These are phyloP conservation scores for Neuroscelio doddi DNA, from an alignment of 2,888 invertebrate genomes.

Conservation along the genomic window DNA sequence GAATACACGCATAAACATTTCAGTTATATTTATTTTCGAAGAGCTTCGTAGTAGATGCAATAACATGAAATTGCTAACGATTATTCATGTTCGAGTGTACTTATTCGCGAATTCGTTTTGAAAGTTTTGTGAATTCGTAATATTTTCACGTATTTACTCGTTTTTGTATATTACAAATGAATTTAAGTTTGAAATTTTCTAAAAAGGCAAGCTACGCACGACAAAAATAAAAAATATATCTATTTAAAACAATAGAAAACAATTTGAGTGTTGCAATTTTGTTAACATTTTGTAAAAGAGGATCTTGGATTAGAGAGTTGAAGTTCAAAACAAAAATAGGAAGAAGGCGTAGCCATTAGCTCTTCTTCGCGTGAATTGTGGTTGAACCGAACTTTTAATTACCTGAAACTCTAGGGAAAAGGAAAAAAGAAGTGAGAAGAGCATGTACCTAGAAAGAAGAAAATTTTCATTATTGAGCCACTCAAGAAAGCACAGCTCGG, in stretches of 20 bases:
- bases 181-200: no score
- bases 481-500: conserved; percentile 26
- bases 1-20: conserved; percentile 37
- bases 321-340: conserved; percentile 25
- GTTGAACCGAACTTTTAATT: conserved; percentile 44
- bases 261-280: background rate
- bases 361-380: conserved; percentile 44
- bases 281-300: conserved; percentile 5
- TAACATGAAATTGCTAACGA: conserved; percentile 37
- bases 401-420: conserved; percentile 32
- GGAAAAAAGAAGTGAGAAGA: conserved; percentile 26
- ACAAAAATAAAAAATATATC: no score
- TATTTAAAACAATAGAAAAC: no score
- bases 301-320: conserved; percentile 10
- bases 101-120: conserved; percentile 33
- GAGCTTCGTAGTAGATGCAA: conserved; percentile 29
- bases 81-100: conserved; percentile 34
- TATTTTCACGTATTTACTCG: conserved; percentile 26
- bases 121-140: conserved; percentile 30
- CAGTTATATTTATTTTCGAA: conserved; percentile 39
- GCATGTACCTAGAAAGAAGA: conserved; percentile 13
- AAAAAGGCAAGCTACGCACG: background rate
- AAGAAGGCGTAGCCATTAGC: conserved; percentile 29
- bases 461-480: conserved; percentile 35
- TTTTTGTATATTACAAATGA: no score